Evolutionary conservation across 2,113 vertebrate genomes (phyloP).

Genomic region (Eptesicus fuscus): DNA sequence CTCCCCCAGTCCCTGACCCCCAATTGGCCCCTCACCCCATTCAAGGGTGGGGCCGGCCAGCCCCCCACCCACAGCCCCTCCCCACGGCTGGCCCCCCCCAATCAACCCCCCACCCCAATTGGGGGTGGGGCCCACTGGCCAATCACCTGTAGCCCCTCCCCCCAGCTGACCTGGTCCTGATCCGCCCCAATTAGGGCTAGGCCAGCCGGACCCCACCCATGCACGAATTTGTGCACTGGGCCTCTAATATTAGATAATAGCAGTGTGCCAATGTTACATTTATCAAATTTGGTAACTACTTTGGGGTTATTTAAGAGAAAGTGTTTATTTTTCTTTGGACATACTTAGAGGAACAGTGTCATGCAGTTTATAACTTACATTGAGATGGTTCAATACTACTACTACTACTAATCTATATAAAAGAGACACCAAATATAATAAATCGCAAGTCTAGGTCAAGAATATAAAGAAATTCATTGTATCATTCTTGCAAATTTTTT

Average conservation of each 20-base stretch:
- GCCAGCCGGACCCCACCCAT: too few species aligned
- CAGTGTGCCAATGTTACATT: background rate
- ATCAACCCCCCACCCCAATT: too few species aligned
- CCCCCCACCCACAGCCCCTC: too few species aligned
- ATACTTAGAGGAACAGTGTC: background rate
- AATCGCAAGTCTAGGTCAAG: background rate
- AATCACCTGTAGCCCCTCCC: too few species aligned
- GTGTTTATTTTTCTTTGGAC: background rate
- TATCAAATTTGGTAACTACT: background rate
- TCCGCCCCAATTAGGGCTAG: too few species aligned
- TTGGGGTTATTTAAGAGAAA: background rate
- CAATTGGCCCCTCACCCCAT: too few species aligned
- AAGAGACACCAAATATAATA: background rate
- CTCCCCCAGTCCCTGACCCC: too few species aligned
- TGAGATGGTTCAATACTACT: background rate
- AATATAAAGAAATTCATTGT: background rate
- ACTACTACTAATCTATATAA: background rate
- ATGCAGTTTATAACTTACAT: background rate
- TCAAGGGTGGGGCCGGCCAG: too few species aligned
- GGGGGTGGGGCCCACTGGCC: too few species aligned
- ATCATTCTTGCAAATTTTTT: background rate
- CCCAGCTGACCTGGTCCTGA: too few species aligned
- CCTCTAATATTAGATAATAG: background rate
- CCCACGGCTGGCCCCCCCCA: too few species aligned
- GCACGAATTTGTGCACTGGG: too few species aligned